phyloP scores from a whole-genome alignment of 2,113 vertebrate genomes.

The Mormyrus iriodes region DNA sequence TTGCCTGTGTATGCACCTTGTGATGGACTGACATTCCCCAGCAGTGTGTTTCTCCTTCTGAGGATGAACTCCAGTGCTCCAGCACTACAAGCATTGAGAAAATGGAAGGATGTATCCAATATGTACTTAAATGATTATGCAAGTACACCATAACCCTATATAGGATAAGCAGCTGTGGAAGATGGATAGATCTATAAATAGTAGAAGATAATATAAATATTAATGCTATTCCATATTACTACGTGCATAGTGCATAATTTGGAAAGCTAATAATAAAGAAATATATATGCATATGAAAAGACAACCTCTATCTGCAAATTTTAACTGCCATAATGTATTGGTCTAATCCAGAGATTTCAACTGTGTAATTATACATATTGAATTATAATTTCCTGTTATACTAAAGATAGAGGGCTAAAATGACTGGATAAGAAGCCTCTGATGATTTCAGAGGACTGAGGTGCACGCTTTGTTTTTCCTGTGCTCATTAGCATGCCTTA shows the following conservation, averaged over 20 bases:
- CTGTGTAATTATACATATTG: not conserved
- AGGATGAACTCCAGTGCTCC: not conserved
- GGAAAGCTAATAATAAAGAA: not conserved
- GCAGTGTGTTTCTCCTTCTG: not conserved
- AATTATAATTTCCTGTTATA: not conserved
- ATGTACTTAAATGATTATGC: not conserved
- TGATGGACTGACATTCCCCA: not conserved
- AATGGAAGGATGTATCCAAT: not conserved
- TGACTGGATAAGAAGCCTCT: conserved; percentile 19
- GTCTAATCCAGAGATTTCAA: not conserved
- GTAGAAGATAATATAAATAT: not conserved
- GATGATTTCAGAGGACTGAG: conserved; percentile 25
- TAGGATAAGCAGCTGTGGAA: not conserved
- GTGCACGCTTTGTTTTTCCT: conserved; percentile 55
- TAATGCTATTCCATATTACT: not conserved
- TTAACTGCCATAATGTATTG: not conserved
- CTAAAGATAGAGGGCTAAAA: not conserved
- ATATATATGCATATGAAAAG: not conserved
- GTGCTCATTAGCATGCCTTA: conserved; percentile 20
- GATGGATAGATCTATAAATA: not conserved
- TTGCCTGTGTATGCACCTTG: not conserved
- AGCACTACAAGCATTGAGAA: not conserved
- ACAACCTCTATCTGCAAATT: not conserved
- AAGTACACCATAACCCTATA: not conserved
- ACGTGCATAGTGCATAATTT: not conserved